A percentile compares a stretch with the other conserved stretches of the same genome.
These are phyloP conservation scores for Seira sanloemensis DNA, from an alignment of 2,888 invertebrate species.

Conservation along the genomic window DNA sequence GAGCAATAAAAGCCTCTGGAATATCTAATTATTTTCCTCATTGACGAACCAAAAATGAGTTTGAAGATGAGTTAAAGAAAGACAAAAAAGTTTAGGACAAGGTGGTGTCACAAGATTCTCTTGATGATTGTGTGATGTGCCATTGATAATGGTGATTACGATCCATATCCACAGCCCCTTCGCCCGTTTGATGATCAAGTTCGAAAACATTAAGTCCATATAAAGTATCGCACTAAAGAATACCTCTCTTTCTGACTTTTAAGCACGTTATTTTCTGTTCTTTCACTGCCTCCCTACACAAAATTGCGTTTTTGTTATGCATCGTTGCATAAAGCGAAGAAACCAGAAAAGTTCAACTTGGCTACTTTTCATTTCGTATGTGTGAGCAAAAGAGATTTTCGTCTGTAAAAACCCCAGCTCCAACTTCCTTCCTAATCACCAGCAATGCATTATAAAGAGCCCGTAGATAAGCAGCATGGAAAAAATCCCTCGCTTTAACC, in stretches of 20 bases:
- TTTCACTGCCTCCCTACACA: neutral
- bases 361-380: too few species aligned
- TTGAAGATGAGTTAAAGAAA: slow-evolving; percentile 20
- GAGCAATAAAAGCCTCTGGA: slow-evolving; percentile 9
- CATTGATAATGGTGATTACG: slow-evolving; percentile 30
- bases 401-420: too few species aligned
- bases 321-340: slow-evolving; percentile 23
- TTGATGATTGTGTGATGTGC: slow-evolving; percentile 43
- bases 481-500: too few species aligned
- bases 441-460: too few species aligned
- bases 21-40: too few species aligned
- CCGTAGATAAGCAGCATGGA: too few species aligned
- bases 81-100: too few species aligned
- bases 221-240: neutral
- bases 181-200: slow-evolving; percentile 19
- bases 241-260: neutral
- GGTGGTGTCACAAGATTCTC: too few species aligned
- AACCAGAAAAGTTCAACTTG: slow-evolving; percentile 42
- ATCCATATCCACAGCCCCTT: slow-evolving; percentile 38
- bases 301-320: neutral
- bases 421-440: too few species aligned
- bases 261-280: neutral
- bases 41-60: too few species aligned
- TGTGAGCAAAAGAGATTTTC: too few species aligned
- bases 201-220: slow-evolving; percentile 14